Evolutionary conservation across 2,888 invertebrate genomes (phyloP), one percentile per base, ranked within the genome.

Genomic region (Argyresthia goedartella): DNA sequence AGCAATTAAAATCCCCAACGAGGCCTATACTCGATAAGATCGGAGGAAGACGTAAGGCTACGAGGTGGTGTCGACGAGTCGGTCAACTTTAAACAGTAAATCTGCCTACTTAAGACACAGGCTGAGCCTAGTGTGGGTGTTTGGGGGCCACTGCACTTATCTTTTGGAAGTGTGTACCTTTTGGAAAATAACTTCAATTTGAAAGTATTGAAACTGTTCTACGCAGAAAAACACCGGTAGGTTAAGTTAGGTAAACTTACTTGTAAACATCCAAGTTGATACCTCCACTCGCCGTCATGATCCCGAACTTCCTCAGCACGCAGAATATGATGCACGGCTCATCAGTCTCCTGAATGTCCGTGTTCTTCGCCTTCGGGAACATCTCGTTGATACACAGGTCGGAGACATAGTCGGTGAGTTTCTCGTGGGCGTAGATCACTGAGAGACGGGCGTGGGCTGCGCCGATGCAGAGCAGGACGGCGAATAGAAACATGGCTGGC

Each of bases 401-500:
- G 0, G 80, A 82, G 0, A 79, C 66, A 35, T 73, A 57, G 54
- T 85, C 84, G 7, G 78, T 81, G 0, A 67, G 53, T 44, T 72
- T 76, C 53, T 85, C 84, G 52, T 85, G 85, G 0, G 85, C 81
- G 55, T 85, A 85, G 80, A 84, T 85, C 0, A 84, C 81, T 1
- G 85, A 80, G 41, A 81, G 73, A 0, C 75, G 71, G 1, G 74
- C 76, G 16, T 69, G 58, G 1, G 63, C 53, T 2, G 60, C 57
- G 11, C 55, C 58, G 1, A 63, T 49, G n/a, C 75, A 41, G 9
- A 71, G 55, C 1, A 72, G 44, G 11, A 71, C 1, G 0, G 60
- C 8, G 9, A 66, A 25, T 35, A 34, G 47, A 4, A 47, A 53
- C 53, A 53, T 50, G 16, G 51, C 50, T 16, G 25, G 13, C 25